Base-by-base conservation (phyloP, 1,140 invertebrate genomes). In the Bombyx mori region DNA sequence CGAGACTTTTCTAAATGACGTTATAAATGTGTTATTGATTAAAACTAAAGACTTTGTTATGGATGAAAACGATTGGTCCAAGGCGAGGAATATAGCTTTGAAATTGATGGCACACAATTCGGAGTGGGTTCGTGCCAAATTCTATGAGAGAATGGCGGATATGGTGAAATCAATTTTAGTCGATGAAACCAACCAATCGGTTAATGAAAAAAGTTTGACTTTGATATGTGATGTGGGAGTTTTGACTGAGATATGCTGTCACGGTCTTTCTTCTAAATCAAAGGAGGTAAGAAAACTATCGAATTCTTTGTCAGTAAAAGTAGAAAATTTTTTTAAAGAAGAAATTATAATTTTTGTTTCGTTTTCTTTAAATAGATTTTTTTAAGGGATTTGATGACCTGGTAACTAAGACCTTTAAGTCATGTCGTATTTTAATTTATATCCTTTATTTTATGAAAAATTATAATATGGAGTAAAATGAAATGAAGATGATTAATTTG, bases 171-270 rank as follows among this genome's bases (percentile, higher is more conserved):
- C 71, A 4, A 66, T 82, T 5, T 59, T 88, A 12, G 77, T 73
- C 44, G 79, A 80, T 54, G 75, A 84, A 44, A 56, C 26, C 7
- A 63, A 68, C 51, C 73, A 77, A 45, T 49, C 26, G 8, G 66
- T 77, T 45, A 72, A 73, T 58, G 85, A 88, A 59, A 78, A 75
- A 58, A 75, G 74, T 61, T 60, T 88, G 1, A 75, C 69, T 42
- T 90, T 92, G 73, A 67, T 93, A 26, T 83, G 90, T 48, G 82
- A 91, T 60, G 70, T 88, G 2, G 78, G 76, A 54, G 79, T 93
- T 45, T 67, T 93, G 18, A 90, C 82, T n/a, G 91, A 93, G 81
- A 91, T 93, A 55, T 89, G 91, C 62, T 89, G 88, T 69, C 88
- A 91, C 66, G 92, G 92, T 51, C 63, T 90, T 7, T 88, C 77